phyloP scores from a whole-genome alignment of 2,888 invertebrate genomes.

The Zygaena filipendulae region DNA sequence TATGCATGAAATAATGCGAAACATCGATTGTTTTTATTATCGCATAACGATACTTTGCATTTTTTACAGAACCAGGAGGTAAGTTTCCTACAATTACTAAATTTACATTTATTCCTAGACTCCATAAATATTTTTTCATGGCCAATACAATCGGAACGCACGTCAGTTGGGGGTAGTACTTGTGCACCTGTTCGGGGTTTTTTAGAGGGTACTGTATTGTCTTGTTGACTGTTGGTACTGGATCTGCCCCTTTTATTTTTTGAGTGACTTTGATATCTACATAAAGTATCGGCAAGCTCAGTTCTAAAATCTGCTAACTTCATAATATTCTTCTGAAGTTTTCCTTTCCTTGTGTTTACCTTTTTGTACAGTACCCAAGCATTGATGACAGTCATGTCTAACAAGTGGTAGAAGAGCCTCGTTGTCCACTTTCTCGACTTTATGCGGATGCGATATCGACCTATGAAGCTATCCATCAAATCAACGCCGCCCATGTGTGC shows the following conservation, averaged over 20 bases:
- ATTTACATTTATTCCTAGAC: slow-evolving; percentile 21
- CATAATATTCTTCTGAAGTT: slow-evolving; percentile 22
- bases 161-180: slow-evolving; percentile 21
- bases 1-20: slow-evolving; percentile 25
- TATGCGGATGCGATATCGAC: slow-evolving; percentile 24
- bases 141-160: slow-evolving; percentile 20
- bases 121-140: slow-evolving; percentile 22
- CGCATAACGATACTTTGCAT: slow-evolving; percentile 24
- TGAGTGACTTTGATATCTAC: slow-evolving; percentile 22
- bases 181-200: slow-evolving; percentile 22
- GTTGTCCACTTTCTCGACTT: slow-evolving; percentile 24
- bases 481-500: too few species aligned
- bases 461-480: slow-evolving; percentile 25
- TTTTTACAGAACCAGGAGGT: slow-evolving; percentile 23
- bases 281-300: slow-evolving; percentile 24
- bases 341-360: slow-evolving; percentile 23
- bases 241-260: slow-evolving; percentile 25
- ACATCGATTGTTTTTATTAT: slow-evolving; percentile 26
- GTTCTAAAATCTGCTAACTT: slow-evolving; percentile 26
- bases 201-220: slow-evolving; percentile 21
- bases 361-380: slow-evolving; percentile 27
- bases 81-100: slow-evolving; percentile 23
- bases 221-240: slow-evolving; percentile 21
- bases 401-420: slow-evolving; percentile 24
- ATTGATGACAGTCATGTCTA: slow-evolving; percentile 27